Base-by-base conservation (phyloP, 2,113 vertebrate species). In the Platanista minor region DNA sequence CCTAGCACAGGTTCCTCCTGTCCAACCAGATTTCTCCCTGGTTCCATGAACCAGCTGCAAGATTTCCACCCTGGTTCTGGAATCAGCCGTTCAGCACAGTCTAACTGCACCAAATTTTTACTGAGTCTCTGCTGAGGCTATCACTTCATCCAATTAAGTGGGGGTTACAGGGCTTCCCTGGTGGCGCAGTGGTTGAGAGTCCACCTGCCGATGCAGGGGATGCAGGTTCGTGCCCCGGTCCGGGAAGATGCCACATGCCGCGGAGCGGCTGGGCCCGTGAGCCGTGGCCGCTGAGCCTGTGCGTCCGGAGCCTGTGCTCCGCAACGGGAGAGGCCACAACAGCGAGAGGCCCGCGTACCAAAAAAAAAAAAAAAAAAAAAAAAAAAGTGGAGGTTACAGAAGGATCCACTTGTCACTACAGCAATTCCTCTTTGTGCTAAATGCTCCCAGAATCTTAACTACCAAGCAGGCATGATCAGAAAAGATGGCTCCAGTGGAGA, bases 131-230 rank as follows among this genome's bases (percentile, higher is more conserved):
- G 29, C 94, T 87, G 90, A 92, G 91, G 77, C 95, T 98, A 95
- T 96, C 97, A 98, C 90, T 97, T 98, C 85, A 96, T 96, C 96
- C 96, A 98, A 95, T 97, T 98, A 98, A 97, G 71, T 27, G 33
- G 96, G 95, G 96, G 97, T 97, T 97, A 97, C 83, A 87, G 93
- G n/a, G n/a, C n/a, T n/a, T n/a, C n/a, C n/a, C n/a, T n/a, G n/a
- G n/a, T n/a, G n/a, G n/a, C n/a, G n/a, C n/a, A n/a, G n/a, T n/a
- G n/a, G n/a, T n/a, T n/a, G n/a, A n/a, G n/a, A n/a, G n/a, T n/a
- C n/a, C n/a, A n/a, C n/a, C n/a, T n/a, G n/a, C n/a, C n/a, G n/a
- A n/a, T n/a, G n/a, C n/a, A n/a, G n/a, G n/a, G n/a, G n/a, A n/a
- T n/a, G n/a, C n/a, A n/a, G n/a, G n/a, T n/a, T n/a, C n/a, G n/a